Conservation (phyloP, 2,888 invertebrate genomes). For the Drosophila hamatofila region DNA sequence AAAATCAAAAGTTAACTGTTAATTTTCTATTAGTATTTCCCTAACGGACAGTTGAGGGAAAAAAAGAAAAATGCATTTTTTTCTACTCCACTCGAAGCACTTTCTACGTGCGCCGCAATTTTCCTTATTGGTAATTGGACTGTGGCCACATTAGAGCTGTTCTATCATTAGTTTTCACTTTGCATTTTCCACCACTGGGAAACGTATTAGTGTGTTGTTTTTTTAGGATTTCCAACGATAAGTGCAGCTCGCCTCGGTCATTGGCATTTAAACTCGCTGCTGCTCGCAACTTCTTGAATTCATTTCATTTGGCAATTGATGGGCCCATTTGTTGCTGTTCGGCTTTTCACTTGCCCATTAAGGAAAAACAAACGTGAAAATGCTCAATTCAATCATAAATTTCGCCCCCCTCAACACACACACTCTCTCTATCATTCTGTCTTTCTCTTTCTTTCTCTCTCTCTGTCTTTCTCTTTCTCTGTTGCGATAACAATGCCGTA, state of each 20-base stretch:
- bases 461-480: neutral
- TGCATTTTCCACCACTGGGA: constrained; percentile 22
- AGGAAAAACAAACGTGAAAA: constrained; percentile 59
- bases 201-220: neutral
- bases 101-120: constrained; percentile 14
- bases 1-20: neutral
- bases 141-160: constrained; percentile 33
- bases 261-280: constrained; percentile 58
- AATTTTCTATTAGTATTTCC: neutral
- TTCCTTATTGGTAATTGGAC: constrained; percentile 14
- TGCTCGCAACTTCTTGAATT: constrained; percentile 51
- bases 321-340: constrained; percentile 29
- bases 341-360: constrained; percentile 65
- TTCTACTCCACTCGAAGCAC: constrained; percentile 1
- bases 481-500: constrained; percentile 70
- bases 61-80: constrained; percentile 4
- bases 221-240: constrained; percentile 19
- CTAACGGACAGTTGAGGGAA: neutral
- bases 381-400: constrained; percentile 69
- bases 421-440: neutral
- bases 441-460: neutral
- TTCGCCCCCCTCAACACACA: constrained; percentile 21
- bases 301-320: constrained; percentile 66
- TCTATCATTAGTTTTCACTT: constrained; percentile 62
- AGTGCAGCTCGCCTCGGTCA: constrained; percentile 60